phyloP scores from a whole-genome alignment of 2,113 vertebrate species.

The Leptosomus discolor region DNA sequence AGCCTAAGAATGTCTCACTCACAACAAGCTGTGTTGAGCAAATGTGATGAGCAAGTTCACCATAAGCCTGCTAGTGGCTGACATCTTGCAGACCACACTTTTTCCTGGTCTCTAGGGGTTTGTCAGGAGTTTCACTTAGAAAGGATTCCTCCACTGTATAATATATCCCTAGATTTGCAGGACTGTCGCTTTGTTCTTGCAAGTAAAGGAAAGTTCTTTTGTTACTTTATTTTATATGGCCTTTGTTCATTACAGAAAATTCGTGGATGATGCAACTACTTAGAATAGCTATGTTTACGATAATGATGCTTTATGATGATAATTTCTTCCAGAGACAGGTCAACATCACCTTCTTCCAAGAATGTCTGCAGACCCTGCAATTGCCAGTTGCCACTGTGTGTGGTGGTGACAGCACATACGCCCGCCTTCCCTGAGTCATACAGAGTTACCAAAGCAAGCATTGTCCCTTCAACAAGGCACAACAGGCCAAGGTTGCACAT shows the following conservation, averaged over 20 bases:
- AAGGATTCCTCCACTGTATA: background rate
- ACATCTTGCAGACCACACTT: background rate
- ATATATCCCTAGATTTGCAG: background rate
- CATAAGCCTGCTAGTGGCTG: background rate
- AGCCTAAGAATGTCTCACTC: background rate
- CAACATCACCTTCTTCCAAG: background rate
- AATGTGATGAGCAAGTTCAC: background rate
- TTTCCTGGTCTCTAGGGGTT: background rate
- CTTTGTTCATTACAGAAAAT: background rate
- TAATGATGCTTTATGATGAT: background rate
- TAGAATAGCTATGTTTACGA: background rate
- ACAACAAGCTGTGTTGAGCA: background rate
- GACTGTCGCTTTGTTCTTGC: background rate
- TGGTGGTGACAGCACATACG: background rate
- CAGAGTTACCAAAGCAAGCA: background rate
- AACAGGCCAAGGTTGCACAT: background rate
- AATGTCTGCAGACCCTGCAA: background rate
- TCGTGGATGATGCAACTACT: no score
- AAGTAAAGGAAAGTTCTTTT: background rate
- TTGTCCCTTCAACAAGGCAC: background rate
- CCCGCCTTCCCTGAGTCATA: background rate
- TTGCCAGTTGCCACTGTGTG: background rate
- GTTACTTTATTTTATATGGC: background rate
- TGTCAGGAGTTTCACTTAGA: background rate
- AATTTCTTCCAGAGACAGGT: background rate